Evolutionary conservation across 2,888 invertebrate genomes (phyloP).

Genomic region (Stenurella melanura): DNA sequence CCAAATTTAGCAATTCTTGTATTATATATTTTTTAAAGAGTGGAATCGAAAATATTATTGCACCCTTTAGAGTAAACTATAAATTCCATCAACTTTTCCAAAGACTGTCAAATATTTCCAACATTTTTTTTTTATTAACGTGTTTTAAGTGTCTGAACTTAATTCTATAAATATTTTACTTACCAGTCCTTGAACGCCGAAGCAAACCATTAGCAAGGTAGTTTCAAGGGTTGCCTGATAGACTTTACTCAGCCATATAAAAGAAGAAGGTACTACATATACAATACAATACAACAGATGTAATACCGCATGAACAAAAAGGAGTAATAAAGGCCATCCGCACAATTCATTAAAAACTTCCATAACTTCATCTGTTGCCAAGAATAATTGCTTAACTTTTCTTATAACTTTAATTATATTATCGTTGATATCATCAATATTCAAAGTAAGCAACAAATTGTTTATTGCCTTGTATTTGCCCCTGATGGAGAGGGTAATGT

Average conservation of each 20-base stretch:
- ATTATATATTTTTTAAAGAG: too few species aligned
- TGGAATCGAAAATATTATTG: too few species aligned
- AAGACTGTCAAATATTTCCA: too few species aligned
- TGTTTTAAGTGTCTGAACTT: too few species aligned
- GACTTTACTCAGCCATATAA: neutral
- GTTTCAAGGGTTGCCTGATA: neutral
- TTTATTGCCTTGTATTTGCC: neutral
- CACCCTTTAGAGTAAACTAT: too few species aligned
- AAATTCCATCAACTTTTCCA: too few species aligned
- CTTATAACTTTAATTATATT: neutral
- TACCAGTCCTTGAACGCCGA: neutral
- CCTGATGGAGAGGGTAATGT: neutral
- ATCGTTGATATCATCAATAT: too few species aligned
- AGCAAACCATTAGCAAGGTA: neutral
- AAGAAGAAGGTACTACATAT: neutral
- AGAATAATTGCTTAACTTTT: neutral
- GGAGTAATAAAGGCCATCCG: constrained; percentile 7
- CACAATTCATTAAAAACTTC: neutral
- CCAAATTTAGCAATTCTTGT: too few species aligned
- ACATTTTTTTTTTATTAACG: too few species aligned
- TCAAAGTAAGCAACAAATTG: neutral
- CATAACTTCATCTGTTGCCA: neutral
- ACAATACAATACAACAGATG: neutral
- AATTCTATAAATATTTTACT: neutral
- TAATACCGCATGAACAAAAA: neutral